phyloP scores from a whole-genome alignment of 2,113 vertebrate genomes.

The Montifringilla adamsi region DNA sequence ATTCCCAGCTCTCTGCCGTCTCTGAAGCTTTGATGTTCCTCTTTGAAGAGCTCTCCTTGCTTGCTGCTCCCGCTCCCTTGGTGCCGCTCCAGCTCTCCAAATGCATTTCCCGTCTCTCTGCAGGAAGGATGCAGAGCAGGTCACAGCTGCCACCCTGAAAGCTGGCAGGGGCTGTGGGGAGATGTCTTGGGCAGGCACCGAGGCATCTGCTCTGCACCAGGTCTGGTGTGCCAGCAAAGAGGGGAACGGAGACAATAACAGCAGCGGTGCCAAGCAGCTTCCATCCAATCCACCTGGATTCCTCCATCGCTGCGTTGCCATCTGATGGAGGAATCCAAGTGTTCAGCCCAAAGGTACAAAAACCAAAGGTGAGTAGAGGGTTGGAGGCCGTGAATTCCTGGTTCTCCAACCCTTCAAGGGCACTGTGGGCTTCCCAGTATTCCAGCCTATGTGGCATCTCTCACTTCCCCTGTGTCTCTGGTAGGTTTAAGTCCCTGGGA shows the following conservation, averaged over 20 bases:
- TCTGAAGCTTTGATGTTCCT: conserved; percentile 63
- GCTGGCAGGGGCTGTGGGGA: background rate
- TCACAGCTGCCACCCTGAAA: conserved; percentile 15
- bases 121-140: background rate
- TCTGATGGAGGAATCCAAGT: background rate
- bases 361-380: accelerated
- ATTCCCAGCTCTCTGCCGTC: conserved; percentile 26
- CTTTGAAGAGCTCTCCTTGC: conserved; percentile 65
- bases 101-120: background rate
- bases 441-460: accelerated
- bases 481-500: background rate
- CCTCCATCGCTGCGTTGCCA: accelerated
- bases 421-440: background rate
- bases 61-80: conserved; percentile 33
- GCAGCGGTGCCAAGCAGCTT: background rate
- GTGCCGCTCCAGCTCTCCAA: conserved; percentile 43
- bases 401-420: background rate
- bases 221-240: background rate
- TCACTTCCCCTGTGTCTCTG: background rate
- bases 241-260: background rate
- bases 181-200: accelerated
- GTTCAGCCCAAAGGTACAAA: background rate
- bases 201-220: background rate
- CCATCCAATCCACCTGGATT: too few relatives aligned
- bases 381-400: background rate